phyloP scores from a whole-genome alignment of 2,888 invertebrate species.

The Phlogophora meticulosa region DNA sequence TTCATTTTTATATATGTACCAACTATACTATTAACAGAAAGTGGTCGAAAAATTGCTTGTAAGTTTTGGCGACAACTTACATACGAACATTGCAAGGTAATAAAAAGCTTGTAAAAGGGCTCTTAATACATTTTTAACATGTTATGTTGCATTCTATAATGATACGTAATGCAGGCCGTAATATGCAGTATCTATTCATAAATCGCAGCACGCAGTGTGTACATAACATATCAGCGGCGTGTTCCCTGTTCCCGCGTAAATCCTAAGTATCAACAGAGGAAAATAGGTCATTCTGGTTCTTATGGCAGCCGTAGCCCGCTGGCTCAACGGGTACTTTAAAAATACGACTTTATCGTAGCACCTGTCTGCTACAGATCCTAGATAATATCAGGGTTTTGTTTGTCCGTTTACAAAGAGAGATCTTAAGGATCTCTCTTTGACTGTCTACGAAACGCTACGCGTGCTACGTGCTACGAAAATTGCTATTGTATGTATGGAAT shows the following conservation, averaged over 20 bases:
- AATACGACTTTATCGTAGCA: conserved; percentile 36
- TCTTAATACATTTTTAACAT: too few species aligned
- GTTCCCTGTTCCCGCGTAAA: conserved; percentile 34
- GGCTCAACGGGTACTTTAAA: conserved; percentile 29
- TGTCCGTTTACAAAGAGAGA: conserved; percentile 20
- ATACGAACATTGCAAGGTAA: too few species aligned
- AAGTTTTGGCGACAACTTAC: too few species aligned
- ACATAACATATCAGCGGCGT: conserved; percentile 30
- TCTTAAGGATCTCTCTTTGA: conserved; percentile 30
- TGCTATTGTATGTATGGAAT: background rate
- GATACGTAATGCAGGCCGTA: background rate
- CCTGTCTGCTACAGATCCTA: conserved; percentile 41
- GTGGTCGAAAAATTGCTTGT: too few species aligned
- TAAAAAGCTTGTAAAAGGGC: too few species aligned
- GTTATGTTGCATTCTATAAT: background rate
- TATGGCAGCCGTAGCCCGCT: conserved; percentile 21
- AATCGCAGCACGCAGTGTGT: conserved; percentile 1
- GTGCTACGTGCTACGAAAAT: conserved; percentile 37
- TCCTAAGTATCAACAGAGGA: conserved; percentile 46
- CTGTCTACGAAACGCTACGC: conserved; percentile 47
- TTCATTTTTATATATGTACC: background rate
- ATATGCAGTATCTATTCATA: conserved; percentile 28
- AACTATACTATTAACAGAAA: background rate
- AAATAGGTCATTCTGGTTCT: conserved; percentile 42
- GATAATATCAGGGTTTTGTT: conserved; percentile 31